phyloP scores from a whole-genome alignment of 2,888 invertebrate species.

The Auanema freiburgensis region DNA sequence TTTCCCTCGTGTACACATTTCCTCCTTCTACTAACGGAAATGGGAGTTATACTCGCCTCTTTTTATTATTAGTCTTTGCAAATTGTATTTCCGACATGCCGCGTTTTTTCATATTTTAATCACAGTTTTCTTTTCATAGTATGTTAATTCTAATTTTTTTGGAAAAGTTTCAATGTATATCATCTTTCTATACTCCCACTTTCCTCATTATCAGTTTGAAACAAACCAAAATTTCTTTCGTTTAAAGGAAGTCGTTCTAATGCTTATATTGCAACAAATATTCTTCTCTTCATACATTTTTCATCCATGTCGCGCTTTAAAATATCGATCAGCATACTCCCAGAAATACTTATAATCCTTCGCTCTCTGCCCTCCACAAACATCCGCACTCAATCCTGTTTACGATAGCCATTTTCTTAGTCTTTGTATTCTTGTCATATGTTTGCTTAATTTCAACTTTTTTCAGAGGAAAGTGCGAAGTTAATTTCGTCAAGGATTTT shows the following conservation, averaged over 20 bases:
- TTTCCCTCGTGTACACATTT: neutral
- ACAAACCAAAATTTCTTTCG: neutral
- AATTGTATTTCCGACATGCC: neutral
- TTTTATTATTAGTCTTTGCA: neutral
- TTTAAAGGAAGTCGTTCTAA: no score
- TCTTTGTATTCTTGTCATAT: slow-evolving; percentile 3
- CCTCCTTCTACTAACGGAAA: neutral
- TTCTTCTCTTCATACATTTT: no score
- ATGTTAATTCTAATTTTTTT: neutral
- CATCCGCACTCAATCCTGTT: neutral
- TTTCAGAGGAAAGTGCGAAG: slow-evolving; percentile 69
- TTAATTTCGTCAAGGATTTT: slow-evolving; percentile 69
- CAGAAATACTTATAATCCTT: neutral
- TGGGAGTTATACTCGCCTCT: neutral
- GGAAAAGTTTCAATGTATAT: neutral
- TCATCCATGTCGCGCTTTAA: no score
- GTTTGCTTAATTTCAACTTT: slow-evolving; percentile 4
- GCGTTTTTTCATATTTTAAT: slow-evolving; percentile 1
- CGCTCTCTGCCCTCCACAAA: neutral
- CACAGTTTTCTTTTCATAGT: neutral
- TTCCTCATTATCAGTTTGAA: no score
- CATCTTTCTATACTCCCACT: neutral
- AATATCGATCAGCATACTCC: neutral
- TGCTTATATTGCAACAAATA: no score
- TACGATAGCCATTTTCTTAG: neutral